phyloP scores from a whole-genome alignment of 2,113 vertebrate genomes.

The Columbina picui region DNA sequence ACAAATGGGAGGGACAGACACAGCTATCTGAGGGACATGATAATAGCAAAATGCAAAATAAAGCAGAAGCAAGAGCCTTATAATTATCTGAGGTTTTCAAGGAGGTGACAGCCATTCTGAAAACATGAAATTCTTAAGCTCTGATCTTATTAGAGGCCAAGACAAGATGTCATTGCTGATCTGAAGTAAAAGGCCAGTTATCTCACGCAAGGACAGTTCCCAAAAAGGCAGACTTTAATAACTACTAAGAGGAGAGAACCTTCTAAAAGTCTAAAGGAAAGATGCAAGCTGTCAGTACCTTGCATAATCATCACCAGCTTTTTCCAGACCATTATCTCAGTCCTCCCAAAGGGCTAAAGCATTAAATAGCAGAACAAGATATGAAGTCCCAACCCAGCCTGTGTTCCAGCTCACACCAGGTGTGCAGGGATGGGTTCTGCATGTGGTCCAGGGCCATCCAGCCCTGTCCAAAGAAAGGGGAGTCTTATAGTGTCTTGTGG shows the following conservation, averaged over 20 bases:
- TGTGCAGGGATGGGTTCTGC: not conserved
- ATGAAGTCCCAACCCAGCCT: not conserved
- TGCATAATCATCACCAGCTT: not conserved
- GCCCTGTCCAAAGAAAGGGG: not conserved
- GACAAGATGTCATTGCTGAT: constrained; percentile 23
- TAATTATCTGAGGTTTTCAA: constrained; percentile 43
- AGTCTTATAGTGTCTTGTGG: not conserved
- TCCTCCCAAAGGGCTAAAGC: not conserved
- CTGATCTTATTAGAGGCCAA: constrained; percentile 38
- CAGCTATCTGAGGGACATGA: not conserved
- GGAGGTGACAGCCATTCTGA: constrained; percentile 21
- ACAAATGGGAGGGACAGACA: not conserved
- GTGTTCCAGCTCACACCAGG: not conserved
- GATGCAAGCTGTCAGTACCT: not conserved
- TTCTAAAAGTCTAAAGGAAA: not conserved
- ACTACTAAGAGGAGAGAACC: not conserved
- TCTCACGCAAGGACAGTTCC: constrained; percentile 4
- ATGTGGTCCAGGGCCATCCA: not conserved
- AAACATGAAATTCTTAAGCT: constrained; percentile 20
- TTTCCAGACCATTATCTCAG: not conserved
- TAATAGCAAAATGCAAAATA: constrained; percentile 36
- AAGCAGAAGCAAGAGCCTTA: not conserved
- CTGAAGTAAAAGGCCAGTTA: constrained; percentile 47
- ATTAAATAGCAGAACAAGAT: not conserved
- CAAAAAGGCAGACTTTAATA: not conserved